These are phyloP conservation scores for Corythucha ciliata DNA, from an alignment of 2,888 invertebrate genomes.

Conservation along the genomic window DNA sequence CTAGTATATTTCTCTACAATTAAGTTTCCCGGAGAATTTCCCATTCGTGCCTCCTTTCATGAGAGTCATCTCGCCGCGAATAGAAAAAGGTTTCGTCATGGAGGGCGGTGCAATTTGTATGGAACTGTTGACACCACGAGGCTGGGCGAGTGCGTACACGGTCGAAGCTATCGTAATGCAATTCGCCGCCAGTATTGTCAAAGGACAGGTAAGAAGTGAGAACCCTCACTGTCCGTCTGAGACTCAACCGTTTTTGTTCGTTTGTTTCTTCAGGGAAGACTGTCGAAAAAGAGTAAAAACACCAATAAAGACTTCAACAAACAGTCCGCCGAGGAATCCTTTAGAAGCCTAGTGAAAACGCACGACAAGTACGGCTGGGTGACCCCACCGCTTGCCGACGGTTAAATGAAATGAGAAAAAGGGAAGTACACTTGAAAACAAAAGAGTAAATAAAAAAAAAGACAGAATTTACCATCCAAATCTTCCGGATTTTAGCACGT, in stretches of 20 bases:
- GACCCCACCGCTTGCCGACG: slow-evolving; percentile 75
- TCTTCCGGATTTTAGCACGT: too few relatives aligned
- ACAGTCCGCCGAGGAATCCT: slow-evolving; percentile 78
- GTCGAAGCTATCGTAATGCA: slow-evolving; percentile 83
- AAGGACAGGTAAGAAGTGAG: slow-evolving; percentile 57
- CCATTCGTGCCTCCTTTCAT: slow-evolving; percentile 81
- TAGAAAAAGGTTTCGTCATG: slow-evolving; percentile 81
- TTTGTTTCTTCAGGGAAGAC: slow-evolving; percentile 50
- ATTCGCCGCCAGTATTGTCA: slow-evolving; percentile 78
- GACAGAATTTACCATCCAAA: too few relatives aligned
- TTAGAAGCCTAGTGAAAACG: slow-evolving; percentile 76
- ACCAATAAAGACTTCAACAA: slow-evolving; percentile 61
- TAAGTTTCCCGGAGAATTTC: slow-evolving; percentile 79
- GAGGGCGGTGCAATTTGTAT: slow-evolving; percentile 84
- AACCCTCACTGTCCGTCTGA: slow-evolving; percentile 8
- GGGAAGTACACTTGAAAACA: too few relatives aligned
- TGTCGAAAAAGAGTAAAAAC: slow-evolving; percentile 66
- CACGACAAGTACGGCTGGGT: slow-evolving; percentile 90
- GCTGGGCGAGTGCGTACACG: slow-evolving; percentile 81
- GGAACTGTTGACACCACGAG: slow-evolving; percentile 75
- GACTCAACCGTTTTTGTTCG: neutral
- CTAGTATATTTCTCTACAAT: slow-evolving; percentile 63
- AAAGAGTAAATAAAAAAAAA: too few relatives aligned
- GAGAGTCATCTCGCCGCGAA: slow-evolving; percentile 57
- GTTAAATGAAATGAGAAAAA: slow-evolving; percentile 45